A percentile compares a stretch with the other conserved stretches of the same genome.
Conservation (phyloP, 2,113 vertebrate genomes). For the Oreamnos americanus region DNA sequence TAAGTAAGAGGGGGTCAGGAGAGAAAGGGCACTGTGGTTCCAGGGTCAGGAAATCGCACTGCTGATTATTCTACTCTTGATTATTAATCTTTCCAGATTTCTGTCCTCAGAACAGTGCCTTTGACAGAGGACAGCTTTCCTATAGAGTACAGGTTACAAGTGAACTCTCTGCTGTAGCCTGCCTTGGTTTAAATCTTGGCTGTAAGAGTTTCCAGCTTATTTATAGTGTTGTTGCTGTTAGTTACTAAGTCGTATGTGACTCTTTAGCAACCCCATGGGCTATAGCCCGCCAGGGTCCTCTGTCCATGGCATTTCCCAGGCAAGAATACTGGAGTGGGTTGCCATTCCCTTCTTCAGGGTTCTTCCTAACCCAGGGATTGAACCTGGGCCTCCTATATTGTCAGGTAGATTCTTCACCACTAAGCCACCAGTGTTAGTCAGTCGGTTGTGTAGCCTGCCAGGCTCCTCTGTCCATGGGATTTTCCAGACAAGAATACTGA, state of each 20-base stretch:
- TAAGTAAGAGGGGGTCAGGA: not conserved
- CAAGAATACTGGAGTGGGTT: not conserved
- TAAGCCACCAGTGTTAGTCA: not conserved
- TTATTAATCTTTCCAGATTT: not conserved
- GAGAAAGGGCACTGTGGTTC: not conserved
- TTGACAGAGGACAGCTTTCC: not conserved
- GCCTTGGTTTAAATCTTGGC: not conserved
- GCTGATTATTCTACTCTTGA: not conserved
- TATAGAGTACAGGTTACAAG: not conserved
- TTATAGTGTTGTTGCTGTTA: not conserved
- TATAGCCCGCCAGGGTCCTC: not conserved
- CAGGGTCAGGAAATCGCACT: no score
- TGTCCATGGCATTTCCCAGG: not conserved
- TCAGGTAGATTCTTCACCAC: not conserved
- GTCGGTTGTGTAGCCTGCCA: rapidly evolving
- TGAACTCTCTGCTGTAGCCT: not conserved
- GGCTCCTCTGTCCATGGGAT: not conserved
- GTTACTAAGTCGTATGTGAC: not conserved
- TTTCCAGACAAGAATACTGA: not conserved
- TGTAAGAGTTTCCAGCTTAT: not conserved
- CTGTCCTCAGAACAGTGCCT: not conserved
- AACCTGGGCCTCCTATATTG: not conserved
- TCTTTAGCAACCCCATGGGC: not conserved
- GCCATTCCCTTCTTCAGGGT: not conserved
- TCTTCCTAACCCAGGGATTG: not conserved